These are phyloP conservation scores for Decapterus maruadsi DNA, from an alignment of 2,797 vertebrate genomes.

Conservation along the genomic window DNA sequence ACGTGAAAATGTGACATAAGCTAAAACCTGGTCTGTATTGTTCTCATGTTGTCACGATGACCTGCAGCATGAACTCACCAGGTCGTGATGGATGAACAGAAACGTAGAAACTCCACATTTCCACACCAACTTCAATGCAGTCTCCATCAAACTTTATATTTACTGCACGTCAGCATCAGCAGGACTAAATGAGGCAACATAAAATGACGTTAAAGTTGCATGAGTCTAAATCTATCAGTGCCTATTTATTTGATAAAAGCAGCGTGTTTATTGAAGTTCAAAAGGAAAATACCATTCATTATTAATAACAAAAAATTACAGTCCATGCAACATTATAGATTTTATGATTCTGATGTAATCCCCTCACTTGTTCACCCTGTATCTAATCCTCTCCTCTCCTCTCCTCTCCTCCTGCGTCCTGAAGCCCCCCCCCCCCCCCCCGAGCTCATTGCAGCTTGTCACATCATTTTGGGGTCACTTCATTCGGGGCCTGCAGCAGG, in stretches of 20 bases:
- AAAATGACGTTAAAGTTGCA: background rate
- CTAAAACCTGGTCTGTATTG: no score
- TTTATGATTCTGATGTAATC: conserved; percentile 40
- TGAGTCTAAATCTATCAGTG: background rate
- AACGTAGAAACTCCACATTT: no score
- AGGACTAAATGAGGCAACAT: background rate
- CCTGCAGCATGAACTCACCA: no score
- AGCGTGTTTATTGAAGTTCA: background rate
- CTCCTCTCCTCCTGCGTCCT: conserved; percentile 26
- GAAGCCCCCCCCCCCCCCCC: conserved; percentile 59
- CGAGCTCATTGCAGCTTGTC: conserved; percentile 79
- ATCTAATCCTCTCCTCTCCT: conserved; percentile 47
- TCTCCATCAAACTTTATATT: no score
- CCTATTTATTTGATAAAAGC: background rate
- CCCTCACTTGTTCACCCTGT: conserved; percentile 28
- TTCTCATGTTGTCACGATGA: no score
- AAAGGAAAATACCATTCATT: background rate
- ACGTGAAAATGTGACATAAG: no score
- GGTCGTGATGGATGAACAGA: no score
- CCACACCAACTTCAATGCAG: no score
- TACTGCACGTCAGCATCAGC: background rate
- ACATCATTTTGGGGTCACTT: conserved; percentile 83
- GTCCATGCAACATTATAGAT: background rate
- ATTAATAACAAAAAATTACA: background rate
- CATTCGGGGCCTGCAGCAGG: conserved; percentile 75